phyloP scores from a whole-genome alignment of 2,797 vertebrate genomes.

The Urophycis tenuis region DNA sequence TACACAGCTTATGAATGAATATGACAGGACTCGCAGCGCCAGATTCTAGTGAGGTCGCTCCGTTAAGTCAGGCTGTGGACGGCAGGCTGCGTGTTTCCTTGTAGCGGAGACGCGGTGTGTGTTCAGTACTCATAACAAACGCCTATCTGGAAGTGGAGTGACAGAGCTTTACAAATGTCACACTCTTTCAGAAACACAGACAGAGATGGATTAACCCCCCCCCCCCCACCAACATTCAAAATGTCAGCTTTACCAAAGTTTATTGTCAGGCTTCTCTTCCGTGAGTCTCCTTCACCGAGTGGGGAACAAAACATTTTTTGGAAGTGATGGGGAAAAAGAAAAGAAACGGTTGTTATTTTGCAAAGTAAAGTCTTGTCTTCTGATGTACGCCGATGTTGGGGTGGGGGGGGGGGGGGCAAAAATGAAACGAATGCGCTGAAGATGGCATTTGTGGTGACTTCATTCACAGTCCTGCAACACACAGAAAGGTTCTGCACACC shows the following conservation, averaged over 20 bases:
- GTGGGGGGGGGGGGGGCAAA: not conserved
- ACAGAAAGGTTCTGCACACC: no score
- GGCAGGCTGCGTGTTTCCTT: not conserved
- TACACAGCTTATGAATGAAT: not conserved
- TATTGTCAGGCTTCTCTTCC: not conserved
- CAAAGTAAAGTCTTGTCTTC: not conserved
- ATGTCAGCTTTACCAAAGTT: not conserved
- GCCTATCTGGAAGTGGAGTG: not conserved
- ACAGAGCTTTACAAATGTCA: constrained; percentile 1
- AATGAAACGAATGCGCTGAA: not conserved
- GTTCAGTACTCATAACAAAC: not conserved
- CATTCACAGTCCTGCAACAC: not conserved
- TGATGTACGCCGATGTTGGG: not conserved
- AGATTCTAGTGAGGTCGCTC: not conserved
- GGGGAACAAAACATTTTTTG: not conserved
- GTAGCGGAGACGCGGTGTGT: not conserved
- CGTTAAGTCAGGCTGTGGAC: not conserved
- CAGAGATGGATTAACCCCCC: not conserved
- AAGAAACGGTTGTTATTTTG: not conserved
- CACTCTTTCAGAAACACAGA: not conserved
- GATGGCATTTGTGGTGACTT: not conserved
- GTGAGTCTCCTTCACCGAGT: not conserved
- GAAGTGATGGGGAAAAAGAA: no score
- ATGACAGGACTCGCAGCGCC: not conserved
- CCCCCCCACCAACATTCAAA: not conserved